Evolutionary conservation across 2,113 vertebrate genomes (phyloP), one percentile per base, ranked within the genome.

Genomic region (Odocoileus virginianus): DNA sequence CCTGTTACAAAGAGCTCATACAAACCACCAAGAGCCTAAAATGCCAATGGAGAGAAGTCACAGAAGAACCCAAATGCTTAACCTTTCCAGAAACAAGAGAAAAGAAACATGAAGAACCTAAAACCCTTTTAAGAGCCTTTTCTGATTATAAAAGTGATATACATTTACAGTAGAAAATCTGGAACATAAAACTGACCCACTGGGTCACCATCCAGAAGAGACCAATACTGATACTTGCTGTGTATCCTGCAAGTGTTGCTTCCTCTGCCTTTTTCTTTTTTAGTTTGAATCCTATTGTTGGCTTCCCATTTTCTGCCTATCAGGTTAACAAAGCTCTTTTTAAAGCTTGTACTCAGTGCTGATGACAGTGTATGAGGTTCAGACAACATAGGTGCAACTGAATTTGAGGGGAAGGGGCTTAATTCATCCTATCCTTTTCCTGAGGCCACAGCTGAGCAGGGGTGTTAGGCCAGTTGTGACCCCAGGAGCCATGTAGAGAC

Each of bases 41-140:
- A 82, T 47, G 28, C 82, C 47, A 74, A 8, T 16, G 79, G 52
- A 64, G 4, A 54, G 27, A 50, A 57, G 36, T 74, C 74, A 60
- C 10, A 5, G 52, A 71, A 87, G 30, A 92, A 74, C 45, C 19
- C 61, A 83, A 36, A 74, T n/a, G 13, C 30, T 91, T 78, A 93
- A 95, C 45, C 83, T 86, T 92, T 76, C 86, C 50, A 74, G 74
- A 89, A 91, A 76, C 19, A 82, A 64, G 55, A 95, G 81, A 92
- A 92, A 89, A 74, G 74, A 79, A 91, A 85, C 55, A n/a, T 58
- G 43, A 54, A 86, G 28, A 50, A 11, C 28, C 61, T 76, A n/a
- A 55, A 78, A 45, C 33, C 43, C 25, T 83, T 27, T 52, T 43
- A 60, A 90, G 27, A 52, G 55, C 30, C n/a, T 54, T 76, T 89